Evolutionary conservation across 2,888 invertebrate species (phyloP), one percentile per base, ranked within the genome.

Genomic region (Drosophila engyochracea): DNA sequence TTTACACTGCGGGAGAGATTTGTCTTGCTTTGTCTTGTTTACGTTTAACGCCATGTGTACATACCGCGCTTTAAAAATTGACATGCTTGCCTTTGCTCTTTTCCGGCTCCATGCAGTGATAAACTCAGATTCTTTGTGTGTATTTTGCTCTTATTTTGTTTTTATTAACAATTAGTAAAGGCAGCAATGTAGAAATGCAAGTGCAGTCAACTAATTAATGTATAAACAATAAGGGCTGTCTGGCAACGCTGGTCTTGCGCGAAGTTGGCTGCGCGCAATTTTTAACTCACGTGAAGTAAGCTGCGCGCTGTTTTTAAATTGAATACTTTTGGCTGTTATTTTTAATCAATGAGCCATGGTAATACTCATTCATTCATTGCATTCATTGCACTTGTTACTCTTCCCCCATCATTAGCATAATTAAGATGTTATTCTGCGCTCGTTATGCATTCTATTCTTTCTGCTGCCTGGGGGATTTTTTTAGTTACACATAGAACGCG

Each of bases 1-100:
- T 96, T 96, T 79, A 98, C 95, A 92, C 97, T 97, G 93, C 31
- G 25, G 16, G 25, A 62, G 12, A 53, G 10, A 47, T 25, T 95
- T 95, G 25, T 51, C 2, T 58, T 35, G 12, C 16, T 41, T 37
- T 22, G 25, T 14, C 5, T 60, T 69, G 57, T 52, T 75, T 65
- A 57, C 57, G 33, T 53, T 28, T 4, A 16, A 41, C 53, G n/a
- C 1, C 19, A 53, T 6, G 35, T 57, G 49, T 75, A 71, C 83
- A 55, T 85, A 93, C 93, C 93, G 92, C 69, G 93, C 93, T 83
- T 92, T 93, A 79, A 93, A 93, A 66, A 93, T 92, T 57, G 93
- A 92, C 93, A 93, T 93, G 49, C 0, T 64, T 44, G 19, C 22
- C n/a, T 44, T 9, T 30, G 19, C 7, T 61, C n/a, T 59, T 31